Percentiles rank a stretch among this genome's conserved stretches.
Evolutionary conservation across 2,113 vertebrate genomes (phyloP).

Genomic region (Cryptomyrus ogoouensis): DNA sequence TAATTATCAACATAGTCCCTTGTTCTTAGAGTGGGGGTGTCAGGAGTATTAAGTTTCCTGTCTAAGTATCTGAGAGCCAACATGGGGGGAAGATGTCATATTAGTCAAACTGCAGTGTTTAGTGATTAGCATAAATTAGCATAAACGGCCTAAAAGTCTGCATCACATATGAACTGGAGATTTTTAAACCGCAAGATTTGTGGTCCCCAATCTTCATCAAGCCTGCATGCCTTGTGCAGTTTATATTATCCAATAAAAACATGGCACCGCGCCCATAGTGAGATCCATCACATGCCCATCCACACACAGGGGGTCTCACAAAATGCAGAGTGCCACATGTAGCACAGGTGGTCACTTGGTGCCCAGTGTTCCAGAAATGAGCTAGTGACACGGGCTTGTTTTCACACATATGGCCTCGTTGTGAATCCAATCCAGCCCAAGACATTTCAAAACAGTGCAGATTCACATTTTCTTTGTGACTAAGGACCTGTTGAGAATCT

Average conservation of each 20-base stretch:
- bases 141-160: neutral
- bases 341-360: too few species aligned
- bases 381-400: neutral
- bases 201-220: neutral
- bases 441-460: neutral
- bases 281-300: neutral
- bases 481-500: neutral
- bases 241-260: conserved; percentile 22
- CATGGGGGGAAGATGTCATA: neutral
- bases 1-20: neutral
- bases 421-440: neutral
- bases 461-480: neutral
- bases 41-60: neutral
- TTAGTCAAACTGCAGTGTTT: neutral
- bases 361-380: neutral
- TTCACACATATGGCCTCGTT: too few species aligned
- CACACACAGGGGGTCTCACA: neutral
- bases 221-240: neutral
- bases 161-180: neutral
- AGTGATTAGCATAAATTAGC: neutral
- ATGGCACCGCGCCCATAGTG: neutral
- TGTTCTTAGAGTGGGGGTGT: neutral
- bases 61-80: too few species aligned
- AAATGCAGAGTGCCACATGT: too few species aligned
- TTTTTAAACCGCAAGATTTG: neutral